Evolutionary conservation across 2,797 vertebrate species (phyloP), one percentile per base, ranked within the genome.

Genomic region (Etheostoma nigrum): DNA sequence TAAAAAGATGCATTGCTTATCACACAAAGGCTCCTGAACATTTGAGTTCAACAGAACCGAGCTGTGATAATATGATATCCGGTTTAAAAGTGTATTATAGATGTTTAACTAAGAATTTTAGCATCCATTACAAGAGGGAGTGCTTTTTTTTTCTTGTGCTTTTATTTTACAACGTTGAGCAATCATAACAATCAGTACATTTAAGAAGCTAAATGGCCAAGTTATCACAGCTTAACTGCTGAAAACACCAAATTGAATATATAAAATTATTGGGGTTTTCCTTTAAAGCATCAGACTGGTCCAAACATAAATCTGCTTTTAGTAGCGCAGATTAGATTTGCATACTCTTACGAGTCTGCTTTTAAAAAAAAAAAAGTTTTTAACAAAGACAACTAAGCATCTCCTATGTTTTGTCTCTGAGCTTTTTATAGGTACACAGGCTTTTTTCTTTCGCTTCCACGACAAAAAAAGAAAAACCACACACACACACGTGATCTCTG

Each of bases 1-100:
- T n/a, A n/a, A 73, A 40, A 85, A 83, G 62, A 65, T 81, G 69
- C 83, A 61, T 64, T 40, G 36, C 11, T 60, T 21, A 27, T 55
- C 10, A 40, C 12, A 40, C 48, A 44, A 25, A 49, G 27, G 47
- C 23, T 30, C 14, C 13, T 45, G 47, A 25, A 55, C 14, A 8
- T 54, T 15, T 30, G 57, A 45, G 0, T 36, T 23, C 65, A 73
- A 13, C 61, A 13, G 49, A 4, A 55, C 40, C 0, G 23, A 60
- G 44, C 54, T 15, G 27, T 1, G 33, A 33, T 13, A 61, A 51
- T 23, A 25, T 18, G 12, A 52, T 51, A 10, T 47, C 12, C 1
- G 6, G 12, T 33, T 15, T 19, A 7, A 48, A 60, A 64, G 33
- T 69, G 55, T 63, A 27, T 45, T 36, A 8, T 3, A 42, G 6